phyloP scores from a whole-genome alignment of 2,797 vertebrate genomes.

The Pipistrellus pygmaeus region DNA sequence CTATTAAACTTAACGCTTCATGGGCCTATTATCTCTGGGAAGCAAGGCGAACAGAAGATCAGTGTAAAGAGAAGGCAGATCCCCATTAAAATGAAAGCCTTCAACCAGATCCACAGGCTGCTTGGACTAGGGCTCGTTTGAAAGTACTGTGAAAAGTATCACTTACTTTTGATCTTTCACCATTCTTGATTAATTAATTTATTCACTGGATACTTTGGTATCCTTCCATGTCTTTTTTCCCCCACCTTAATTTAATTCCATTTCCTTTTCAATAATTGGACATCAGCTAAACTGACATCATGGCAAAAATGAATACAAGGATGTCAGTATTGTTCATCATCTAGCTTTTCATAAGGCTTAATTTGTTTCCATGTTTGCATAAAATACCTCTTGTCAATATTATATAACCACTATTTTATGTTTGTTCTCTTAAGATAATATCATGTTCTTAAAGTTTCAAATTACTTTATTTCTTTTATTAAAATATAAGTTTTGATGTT shows the following conservation, averaged over 20 bases:
- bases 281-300: neutral
- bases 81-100: neutral
- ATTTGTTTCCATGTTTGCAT: slow-evolving; percentile 34
- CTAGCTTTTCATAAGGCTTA: neutral
- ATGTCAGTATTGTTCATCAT: neutral
- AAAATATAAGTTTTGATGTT: neutral
- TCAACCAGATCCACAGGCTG: neutral
- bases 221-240: neutral
- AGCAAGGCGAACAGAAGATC: neutral
- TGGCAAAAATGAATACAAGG: neutral
- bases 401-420: neutral
- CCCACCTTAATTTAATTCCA: neutral
- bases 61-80: neutral
- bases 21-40: neutral
- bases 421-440: neutral
- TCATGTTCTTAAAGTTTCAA: neutral
- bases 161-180: neutral
- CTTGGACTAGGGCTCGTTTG: neutral
- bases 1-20: neutral
- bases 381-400: neutral
- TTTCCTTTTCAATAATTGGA: slow-evolving; percentile 28
- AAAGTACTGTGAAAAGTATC: neutral
- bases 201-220: neutral
- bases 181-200: neutral
- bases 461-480: neutral